These are phyloP conservation scores for Columba guinea DNA, from an alignment of 2,797 vertebrate genomes.

Conservation along the genomic window DNA sequence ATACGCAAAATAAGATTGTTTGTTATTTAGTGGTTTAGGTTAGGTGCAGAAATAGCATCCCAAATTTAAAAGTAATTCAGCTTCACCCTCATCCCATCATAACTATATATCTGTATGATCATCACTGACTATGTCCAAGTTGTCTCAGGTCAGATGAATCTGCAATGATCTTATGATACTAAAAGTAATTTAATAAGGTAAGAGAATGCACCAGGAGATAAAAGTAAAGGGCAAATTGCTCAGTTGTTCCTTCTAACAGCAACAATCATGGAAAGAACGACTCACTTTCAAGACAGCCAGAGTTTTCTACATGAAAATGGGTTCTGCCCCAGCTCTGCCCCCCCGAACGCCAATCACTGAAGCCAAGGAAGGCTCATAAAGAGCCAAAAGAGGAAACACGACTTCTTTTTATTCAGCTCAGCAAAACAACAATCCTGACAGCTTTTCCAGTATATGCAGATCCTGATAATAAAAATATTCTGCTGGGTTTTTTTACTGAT, in stretches of 20 bases:
- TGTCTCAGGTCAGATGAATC: slow-evolving; percentile 12
- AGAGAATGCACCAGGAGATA: neutral
- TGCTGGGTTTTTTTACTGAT: neutral
- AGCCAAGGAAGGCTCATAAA: neutral
- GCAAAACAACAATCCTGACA: neutral
- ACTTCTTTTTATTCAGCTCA: neutral
- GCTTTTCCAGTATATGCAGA: neutral
- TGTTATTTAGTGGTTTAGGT: slow-evolving; percentile 49
- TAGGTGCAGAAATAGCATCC: slow-evolving; percentile 25
- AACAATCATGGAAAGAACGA: neutral
- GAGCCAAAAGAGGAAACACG: neutral
- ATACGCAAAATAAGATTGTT: neutral
- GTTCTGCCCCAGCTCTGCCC: neutral
- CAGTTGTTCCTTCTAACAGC: neutral
- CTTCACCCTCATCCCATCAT: neutral
- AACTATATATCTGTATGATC: neutral
- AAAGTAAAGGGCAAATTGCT: neutral
- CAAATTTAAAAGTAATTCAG: slow-evolving; percentile 57
- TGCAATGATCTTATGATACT: neutral
- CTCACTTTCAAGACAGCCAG: neutral
- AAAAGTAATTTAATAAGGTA: slow-evolving; percentile 23
- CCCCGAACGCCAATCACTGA: neutral
- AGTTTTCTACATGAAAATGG: neutral
- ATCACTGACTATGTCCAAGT: neutral
- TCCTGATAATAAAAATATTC: neutral